phyloP scores from a whole-genome alignment of 1,140 invertebrate species.

The Pantala flavescens region DNA sequence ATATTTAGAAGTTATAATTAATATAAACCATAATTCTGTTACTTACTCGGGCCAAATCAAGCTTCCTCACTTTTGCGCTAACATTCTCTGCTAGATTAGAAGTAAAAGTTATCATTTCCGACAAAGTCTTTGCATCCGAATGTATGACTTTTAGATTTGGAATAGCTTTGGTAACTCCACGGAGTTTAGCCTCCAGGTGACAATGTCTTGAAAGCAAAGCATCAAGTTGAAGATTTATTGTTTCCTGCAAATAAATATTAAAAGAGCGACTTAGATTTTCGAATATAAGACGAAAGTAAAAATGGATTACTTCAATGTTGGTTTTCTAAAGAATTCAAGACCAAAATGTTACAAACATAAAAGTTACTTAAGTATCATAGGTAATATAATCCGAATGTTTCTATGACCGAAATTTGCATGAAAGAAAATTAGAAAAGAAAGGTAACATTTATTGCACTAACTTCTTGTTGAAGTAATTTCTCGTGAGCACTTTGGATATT shows the following conservation, averaged over 20 bases:
- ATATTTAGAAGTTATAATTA: slow-evolving; percentile 13
- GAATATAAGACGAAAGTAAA: too few relatives aligned
- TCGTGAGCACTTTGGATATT: background rate
- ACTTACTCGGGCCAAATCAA: slow-evolving; percentile 85
- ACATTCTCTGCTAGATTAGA: slow-evolving; percentile 86
- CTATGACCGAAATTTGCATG: too few relatives aligned
- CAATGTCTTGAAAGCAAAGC: slow-evolving; percentile 46
- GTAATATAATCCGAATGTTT: too few relatives aligned
- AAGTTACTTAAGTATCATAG: too few relatives aligned
- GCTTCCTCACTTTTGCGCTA: slow-evolving; percentile 86
- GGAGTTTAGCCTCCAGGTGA: slow-evolving; percentile 55
- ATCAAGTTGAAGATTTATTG: slow-evolving; percentile 46
- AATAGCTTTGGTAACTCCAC: slow-evolving; percentile 48
- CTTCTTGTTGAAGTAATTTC: background rate
- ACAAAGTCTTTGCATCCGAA: slow-evolving; percentile 62
- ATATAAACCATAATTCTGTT: slow-evolving; percentile 17
- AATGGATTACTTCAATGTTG: too few relatives aligned
- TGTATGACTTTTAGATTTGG: slow-evolving; percentile 56
- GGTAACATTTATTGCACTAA: background rate
- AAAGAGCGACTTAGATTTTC: too few relatives aligned
- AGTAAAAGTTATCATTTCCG: slow-evolving; percentile 75
- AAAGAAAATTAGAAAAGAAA: too few relatives aligned
- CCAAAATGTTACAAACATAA: too few relatives aligned
- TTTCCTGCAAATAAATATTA: slow-evolving; percentile 36
- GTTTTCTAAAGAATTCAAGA: too few relatives aligned